These are phyloP conservation scores for Tenebrio molitor DNA, from an alignment of 1,140 invertebrate genomes.

Conservation along the genomic window DNA sequence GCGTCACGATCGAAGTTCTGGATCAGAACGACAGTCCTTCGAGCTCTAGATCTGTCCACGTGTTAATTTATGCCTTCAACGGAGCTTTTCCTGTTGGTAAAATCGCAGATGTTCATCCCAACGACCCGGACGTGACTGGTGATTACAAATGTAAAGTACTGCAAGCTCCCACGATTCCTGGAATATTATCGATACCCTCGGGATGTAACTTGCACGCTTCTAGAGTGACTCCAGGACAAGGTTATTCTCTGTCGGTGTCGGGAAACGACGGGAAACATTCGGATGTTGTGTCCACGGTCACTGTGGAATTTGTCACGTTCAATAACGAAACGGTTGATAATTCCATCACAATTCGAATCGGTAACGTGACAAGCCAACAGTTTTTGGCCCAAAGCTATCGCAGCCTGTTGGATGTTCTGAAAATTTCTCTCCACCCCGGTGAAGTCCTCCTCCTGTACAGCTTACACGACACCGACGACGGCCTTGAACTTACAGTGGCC, in stretches of 20 bases:
- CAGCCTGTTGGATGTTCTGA: slow-evolving; percentile 79
- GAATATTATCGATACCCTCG: slow-evolving; percentile 79
- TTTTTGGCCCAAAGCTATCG: slow-evolving; percentile 84
- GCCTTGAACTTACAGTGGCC: slow-evolving; percentile 80
- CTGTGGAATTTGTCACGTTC: slow-evolving; percentile 84
- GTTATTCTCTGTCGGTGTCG: slow-evolving; percentile 82
- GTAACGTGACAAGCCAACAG: slow-evolving; percentile 78
- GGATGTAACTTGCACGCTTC: slow-evolving; percentile 84
- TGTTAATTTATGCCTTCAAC: slow-evolving; percentile 85
- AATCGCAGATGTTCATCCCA: slow-evolving; percentile 91
- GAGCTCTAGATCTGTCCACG: slow-evolving; percentile 82
- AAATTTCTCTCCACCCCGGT: slow-evolving; percentile 73
- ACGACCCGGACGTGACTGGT: slow-evolving; percentile 89
- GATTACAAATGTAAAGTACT: slow-evolving; percentile 89
- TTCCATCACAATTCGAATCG: slow-evolving; percentile 82
- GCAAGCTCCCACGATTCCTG: slow-evolving; percentile 70
- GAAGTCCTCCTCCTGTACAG: slow-evolving; percentile 81
- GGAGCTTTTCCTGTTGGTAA: slow-evolving; percentile 80
- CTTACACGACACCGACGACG: slow-evolving; percentile 73
- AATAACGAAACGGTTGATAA: slow-evolving; percentile 87
- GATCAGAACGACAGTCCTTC: slow-evolving; percentile 96
- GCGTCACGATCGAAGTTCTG: slow-evolving; percentile 81
- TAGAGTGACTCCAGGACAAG: slow-evolving; percentile 76
- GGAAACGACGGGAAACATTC: slow-evolving; percentile 91
- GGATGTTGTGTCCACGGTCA: slow-evolving; percentile 87